Evolutionary conservation across 2,797 vertebrate species (phyloP).

Genomic region (Anabas testudineus): DNA sequence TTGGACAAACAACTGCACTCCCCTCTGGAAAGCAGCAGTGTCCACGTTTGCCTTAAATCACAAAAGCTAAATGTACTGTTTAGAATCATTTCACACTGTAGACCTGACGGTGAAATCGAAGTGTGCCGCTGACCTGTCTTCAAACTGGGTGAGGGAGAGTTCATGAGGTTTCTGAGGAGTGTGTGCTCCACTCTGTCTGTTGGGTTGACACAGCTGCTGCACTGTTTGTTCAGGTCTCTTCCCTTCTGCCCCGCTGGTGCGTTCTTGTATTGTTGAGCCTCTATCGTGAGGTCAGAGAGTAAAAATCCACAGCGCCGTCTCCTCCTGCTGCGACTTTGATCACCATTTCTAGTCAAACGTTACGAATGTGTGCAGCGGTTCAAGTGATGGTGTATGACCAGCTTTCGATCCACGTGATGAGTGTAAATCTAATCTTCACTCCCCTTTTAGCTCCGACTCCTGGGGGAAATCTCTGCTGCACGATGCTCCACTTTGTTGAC

Average conservation of each 20-base stretch:
- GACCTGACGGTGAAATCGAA: not conserved
- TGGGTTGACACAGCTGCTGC: conserved; percentile 77
- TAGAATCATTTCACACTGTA: not conserved
- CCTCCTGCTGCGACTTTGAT: not conserved
- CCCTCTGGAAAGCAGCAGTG: no score
- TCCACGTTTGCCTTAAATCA: not conserved
- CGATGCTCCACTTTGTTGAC: no score
- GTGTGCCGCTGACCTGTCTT: not conserved
- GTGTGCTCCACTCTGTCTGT: conserved; percentile 20
- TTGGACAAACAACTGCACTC: no score
- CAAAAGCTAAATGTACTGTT: not conserved
- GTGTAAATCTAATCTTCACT: no score
- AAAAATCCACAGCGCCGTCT: conserved; percentile 32
- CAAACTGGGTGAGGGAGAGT: conserved; percentile 35
- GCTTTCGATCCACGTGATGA: not conserved
- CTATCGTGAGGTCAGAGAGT: conserved; percentile 47
- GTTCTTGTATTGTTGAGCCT: conserved; percentile 43
- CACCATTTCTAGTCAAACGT: not conserved
- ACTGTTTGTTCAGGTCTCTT: conserved; percentile 70
- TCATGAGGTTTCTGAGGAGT: conserved; percentile 1
- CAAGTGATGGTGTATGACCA: not conserved
- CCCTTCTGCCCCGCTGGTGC: conserved; percentile 45
- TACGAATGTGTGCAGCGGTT: not conserved
- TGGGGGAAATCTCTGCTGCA: no score
- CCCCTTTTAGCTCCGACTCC: no score